These are phyloP conservation scores for Andricus grossulariae DNA, from an alignment of 1,140 invertebrate genomes.

Conservation along the genomic window DNA sequence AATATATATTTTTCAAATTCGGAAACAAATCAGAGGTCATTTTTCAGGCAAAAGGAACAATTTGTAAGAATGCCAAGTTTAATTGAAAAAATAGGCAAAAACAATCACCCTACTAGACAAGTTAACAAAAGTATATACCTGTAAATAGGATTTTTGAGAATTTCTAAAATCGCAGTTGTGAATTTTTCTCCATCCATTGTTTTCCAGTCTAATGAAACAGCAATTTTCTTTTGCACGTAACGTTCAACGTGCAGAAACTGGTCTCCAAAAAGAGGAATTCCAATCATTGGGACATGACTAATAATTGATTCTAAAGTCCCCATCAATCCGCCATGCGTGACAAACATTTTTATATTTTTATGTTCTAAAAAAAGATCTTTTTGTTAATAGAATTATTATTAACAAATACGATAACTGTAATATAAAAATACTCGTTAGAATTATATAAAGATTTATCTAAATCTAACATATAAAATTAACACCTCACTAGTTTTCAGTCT, in stretches of 20 bases:
- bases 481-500: background rate
- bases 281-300: constrained; percentile 82
- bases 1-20: too few species aligned
- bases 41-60: too few species aligned
- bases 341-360: constrained; percentile 80
- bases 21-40: too few species aligned
- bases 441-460: background rate
- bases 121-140: background rate
- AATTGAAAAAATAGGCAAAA: too few species aligned
- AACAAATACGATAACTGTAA: background rate
- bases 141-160: background rate
- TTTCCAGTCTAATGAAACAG: constrained; percentile 59
- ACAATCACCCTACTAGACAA: background rate
- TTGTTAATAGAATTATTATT: background rate
- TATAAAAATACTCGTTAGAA: background rate
- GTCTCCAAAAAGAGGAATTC: constrained; percentile 82
- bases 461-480: background rate
- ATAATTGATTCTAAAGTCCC: constrained; percentile 83
- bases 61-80: too few species aligned
- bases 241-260: constrained; percentile 76
- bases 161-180: background rate
- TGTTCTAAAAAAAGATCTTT: constrained; percentile 75
- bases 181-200: constrained; percentile 65
- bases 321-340: constrained; percentile 83
- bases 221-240: constrained; percentile 49